Percentiles rank a stretch among this genome's conserved stretches.
These are phyloP conservation scores for Ennomos erosarius DNA, from an alignment of 2,888 invertebrate species.

Conservation along the genomic window DNA sequence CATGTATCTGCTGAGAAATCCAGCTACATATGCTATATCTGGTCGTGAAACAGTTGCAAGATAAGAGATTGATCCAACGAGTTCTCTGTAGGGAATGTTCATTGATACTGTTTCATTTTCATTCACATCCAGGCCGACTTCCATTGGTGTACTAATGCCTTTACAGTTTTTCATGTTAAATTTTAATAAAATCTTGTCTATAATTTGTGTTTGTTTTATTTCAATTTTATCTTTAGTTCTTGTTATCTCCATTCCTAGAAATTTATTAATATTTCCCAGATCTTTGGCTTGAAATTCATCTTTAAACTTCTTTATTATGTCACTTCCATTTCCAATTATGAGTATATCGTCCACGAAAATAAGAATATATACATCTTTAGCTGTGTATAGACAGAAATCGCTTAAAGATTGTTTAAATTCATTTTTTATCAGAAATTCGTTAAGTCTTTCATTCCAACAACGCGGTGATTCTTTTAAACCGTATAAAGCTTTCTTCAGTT, in stretches of 20 bases:
- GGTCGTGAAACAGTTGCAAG: too few relatives aligned
- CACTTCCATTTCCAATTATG: constrained; percentile 6
- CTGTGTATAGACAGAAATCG: constrained; percentile 20
- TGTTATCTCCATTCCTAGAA: constrained; percentile 24
- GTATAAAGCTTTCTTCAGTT: constrained; percentile 23
- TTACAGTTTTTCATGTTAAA: constrained; percentile 16
- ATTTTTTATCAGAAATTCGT: constrained; percentile 23
- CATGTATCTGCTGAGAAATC: too few relatives aligned
- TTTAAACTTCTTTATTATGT: constrained; percentile 14
- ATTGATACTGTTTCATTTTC: too few relatives aligned
- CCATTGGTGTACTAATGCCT: background rate
- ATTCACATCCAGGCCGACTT: too few relatives aligned
- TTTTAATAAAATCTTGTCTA: constrained; percentile 19
- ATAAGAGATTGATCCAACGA: too few relatives aligned
- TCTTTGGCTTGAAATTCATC: constrained; percentile 27
- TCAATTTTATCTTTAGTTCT: constrained; percentile 5
- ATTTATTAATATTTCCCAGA: constrained; percentile 18
- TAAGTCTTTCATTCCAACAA: constrained; percentile 35
- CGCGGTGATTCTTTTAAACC: constrained; percentile 34
- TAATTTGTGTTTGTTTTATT: constrained; percentile 11
- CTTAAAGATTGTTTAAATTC: constrained; percentile 14
- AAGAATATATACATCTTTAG: constrained; percentile 19
- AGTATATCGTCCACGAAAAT: constrained; percentile 8
- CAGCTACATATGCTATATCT: too few relatives aligned
- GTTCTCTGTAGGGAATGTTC: too few relatives aligned